These are phyloP conservation scores for Echinops telfairi DNA, from an alignment of 2,113 vertebrate genomes.

Conservation along the genomic window DNA sequence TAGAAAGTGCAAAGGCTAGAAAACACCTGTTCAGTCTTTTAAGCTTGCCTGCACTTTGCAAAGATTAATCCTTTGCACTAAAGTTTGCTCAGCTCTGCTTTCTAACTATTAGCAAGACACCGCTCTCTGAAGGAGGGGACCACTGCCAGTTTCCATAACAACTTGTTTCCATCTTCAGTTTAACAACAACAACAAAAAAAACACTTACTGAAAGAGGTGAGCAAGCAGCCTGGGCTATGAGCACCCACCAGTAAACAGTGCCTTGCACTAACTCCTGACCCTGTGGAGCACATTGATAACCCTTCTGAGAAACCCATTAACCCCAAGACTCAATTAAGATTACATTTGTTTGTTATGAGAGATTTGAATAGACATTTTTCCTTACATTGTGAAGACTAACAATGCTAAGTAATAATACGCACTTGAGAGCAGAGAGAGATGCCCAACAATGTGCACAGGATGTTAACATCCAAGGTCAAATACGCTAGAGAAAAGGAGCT, in stretches of 20 bases:
- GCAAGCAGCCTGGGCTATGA: constrained; percentile 41
- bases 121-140: constrained; percentile 70
- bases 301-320: constrained; percentile 66
- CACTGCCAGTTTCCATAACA: constrained; percentile 82
- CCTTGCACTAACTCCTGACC: background rate
- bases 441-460: constrained; percentile 36
- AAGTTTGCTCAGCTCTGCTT: constrained; percentile 74
- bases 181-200: background rate
- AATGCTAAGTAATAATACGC: constrained; percentile 52
- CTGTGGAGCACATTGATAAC: constrained; percentile 64
- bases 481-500: constrained; percentile 50
- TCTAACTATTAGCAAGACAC: constrained; percentile 75
- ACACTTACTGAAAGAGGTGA: constrained; percentile 65
- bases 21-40: constrained; percentile 69
- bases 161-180: constrained; percentile 67
- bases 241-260: constrained; percentile 41
- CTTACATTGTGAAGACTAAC: constrained; percentile 49
- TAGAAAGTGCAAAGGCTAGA: constrained; percentile 69
- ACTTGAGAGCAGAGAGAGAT: constrained; percentile 56
- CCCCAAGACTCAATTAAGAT: constrained; percentile 46
- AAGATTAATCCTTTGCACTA: constrained; percentile 67
- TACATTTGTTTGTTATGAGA: constrained; percentile 60
- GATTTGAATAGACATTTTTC: constrained; percentile 72
- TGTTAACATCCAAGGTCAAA: constrained; percentile 50
- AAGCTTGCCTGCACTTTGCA: constrained; percentile 56